Conservation (phyloP, 1,140 invertebrate species). For the Elysia chlorotica region DNA sequence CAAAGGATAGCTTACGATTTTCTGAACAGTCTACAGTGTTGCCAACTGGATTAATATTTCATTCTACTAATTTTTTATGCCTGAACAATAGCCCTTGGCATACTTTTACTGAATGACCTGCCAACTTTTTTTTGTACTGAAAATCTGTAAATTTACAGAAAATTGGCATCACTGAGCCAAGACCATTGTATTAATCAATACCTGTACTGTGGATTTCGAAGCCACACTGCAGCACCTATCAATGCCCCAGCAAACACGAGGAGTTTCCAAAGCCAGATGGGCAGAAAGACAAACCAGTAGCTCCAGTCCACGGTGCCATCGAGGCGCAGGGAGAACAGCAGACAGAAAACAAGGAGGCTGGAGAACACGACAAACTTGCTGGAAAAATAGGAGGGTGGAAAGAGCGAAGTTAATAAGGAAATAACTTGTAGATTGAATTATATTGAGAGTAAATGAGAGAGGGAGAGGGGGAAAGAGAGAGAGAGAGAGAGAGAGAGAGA, state of each 20-base stretch:
- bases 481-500: neutral
- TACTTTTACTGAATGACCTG: too few species aligned
- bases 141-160: too few species aligned
- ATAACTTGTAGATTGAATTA: too few species aligned
- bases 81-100: too few species aligned
- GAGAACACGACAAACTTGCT: conserved; percentile 96
- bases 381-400: conserved; percentile 45
- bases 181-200: too few species aligned
- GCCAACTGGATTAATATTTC: too few species aligned
- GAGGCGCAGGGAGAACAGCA: conserved; percentile 84
- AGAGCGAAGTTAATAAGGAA: neutral
- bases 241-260: conserved; percentile 87
- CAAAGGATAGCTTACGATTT: too few species aligned
- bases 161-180: too few species aligned
- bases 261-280: conserved; percentile 96
- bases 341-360: conserved; percentile 88
- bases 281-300: conserved; percentile 92
- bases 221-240: conserved; percentile 92
- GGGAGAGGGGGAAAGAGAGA: neutral
- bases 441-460: too few species aligned
- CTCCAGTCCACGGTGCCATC: conserved; percentile 89
- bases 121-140: too few species aligned
- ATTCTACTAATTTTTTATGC: too few species aligned
- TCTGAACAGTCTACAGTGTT: too few species aligned
- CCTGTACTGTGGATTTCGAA: conserved; percentile 91